Evolutionary conservation across 2,888 invertebrate species (phyloP), one percentile per base, ranked within the genome.

Genomic region (Agrotis clavis): DNA sequence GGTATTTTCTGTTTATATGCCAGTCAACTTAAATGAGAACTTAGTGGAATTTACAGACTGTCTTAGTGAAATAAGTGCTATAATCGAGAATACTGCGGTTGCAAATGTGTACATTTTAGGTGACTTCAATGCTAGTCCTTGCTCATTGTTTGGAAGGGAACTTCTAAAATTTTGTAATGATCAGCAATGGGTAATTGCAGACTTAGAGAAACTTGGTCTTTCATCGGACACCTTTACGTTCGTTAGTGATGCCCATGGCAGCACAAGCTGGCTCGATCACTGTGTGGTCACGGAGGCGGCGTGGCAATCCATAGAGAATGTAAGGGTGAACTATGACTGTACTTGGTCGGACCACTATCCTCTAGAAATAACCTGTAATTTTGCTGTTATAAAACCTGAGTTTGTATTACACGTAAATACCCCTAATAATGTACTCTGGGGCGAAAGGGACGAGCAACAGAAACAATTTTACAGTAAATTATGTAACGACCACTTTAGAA

Each of bases 41-140:
- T 19, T 53, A 53, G 13, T 6, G 0, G 51, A 53, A 19, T 53
- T 53, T 21, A 19, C 19, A 19, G 51, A 53, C 19, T 53, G 19
- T 53, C 51, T 53, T 21, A 53, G 51, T 53, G 51, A 21, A 53
- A 53, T 53, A 53, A 19, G 19, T 53, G 51, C 51, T 53, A 53
- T 53, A 0, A 19, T 19, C 13, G 51, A 5, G 21, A 21, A 19
- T 53, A 19, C 19, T 19, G 21, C 19, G 19, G 21, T 53, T 9
- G 19, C 19, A 19, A 19, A 2, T 53, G 53, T 53, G 1, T 53
- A 21, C 21, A 53, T 53, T 21, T 11, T 53, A 13, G 53, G 50
- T 2, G n/a, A 50, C 4, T 50, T 50, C n/a, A 50, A 50, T n/a
- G 50, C 50, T 7, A 18, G n/a, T 21, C 53, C 53, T 13, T 19